These are phyloP conservation scores for Ataeniobius toweri DNA, from an alignment of 2,797 vertebrate genomes.

Conservation along the genomic window DNA sequence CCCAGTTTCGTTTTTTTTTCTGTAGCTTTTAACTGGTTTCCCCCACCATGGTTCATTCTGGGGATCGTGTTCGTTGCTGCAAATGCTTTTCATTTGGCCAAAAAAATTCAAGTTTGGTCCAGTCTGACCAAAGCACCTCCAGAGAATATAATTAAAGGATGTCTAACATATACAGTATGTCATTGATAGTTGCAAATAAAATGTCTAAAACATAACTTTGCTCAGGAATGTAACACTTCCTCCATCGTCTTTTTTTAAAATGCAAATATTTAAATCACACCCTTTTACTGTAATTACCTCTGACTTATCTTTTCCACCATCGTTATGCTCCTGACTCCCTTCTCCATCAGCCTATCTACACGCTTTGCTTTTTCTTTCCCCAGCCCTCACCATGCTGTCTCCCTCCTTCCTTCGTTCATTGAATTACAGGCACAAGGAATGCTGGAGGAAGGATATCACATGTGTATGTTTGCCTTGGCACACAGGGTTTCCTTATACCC, in stretches of 20 bases:
- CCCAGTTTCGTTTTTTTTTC: background rate
- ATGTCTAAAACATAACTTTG: background rate
- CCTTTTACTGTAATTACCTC: slow-evolving; percentile 50
- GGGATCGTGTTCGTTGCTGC: background rate
- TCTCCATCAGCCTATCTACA: slow-evolving; percentile 27
- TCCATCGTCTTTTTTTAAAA: background rate
- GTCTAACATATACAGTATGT: background rate
- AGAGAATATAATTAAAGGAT: background rate
- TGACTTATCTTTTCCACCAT: slow-evolving; percentile 23
- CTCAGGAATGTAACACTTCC: background rate
- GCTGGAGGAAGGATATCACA: slow-evolving; percentile 77
- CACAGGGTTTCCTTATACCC: slow-evolving; percentile 58
- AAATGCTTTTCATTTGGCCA: no score
- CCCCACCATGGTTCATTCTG: background rate
- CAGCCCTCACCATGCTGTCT: slow-evolving; percentile 16
- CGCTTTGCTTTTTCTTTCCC: slow-evolving; percentile 34
- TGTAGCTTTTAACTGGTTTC: background rate
- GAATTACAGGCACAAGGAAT: slow-evolving; percentile 72
- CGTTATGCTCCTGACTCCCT: slow-evolving; percentile 16
- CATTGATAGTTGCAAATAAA: background rate
- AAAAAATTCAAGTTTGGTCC: background rate
- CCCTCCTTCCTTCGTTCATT: slow-evolving; percentile 64
- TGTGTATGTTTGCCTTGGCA: slow-evolving; percentile 72
- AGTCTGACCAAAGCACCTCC: background rate
- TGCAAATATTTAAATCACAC: slow-evolving; percentile 33